These are phyloP conservation scores for Heliothis peltigera DNA, from an alignment of 2,888 invertebrate species.

Conservation along the genomic window DNA sequence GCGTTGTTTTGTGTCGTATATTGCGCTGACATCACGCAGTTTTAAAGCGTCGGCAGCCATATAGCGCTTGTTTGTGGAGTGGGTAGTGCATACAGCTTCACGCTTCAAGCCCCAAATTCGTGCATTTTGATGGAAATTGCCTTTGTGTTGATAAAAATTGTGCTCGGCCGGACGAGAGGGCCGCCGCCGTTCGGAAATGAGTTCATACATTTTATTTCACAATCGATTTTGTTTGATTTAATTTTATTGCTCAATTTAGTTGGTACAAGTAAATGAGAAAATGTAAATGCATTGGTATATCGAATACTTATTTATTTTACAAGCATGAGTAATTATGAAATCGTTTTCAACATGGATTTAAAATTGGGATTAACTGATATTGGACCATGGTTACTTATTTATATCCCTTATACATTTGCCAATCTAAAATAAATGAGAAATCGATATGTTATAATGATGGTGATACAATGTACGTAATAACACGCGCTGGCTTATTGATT, in stretches of 20 bases:
- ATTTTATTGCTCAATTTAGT: conserved; percentile 76
- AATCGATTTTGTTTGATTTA: conserved; percentile 82
- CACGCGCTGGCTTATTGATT: not conserved
- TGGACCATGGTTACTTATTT: conserved; percentile 6
- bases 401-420: not conserved
- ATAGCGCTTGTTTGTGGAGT: conserved; percentile 55
- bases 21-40: conserved; percentile 25
- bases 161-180: conserved; percentile 74
- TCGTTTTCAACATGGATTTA: conserved; percentile 28
- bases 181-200: conserved; percentile 77
- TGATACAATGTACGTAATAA: not conserved
- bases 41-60: conserved; percentile 44
- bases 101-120: conserved; percentile 75
- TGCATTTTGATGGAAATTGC: conserved; percentile 84
- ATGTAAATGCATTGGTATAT: conserved; percentile 57
- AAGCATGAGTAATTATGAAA: conserved; percentile 48
- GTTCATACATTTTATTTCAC: conserved; percentile 81
- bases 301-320: conserved; percentile 39
- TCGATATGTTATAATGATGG: conserved; percentile 1
- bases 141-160: conserved; percentile 84
- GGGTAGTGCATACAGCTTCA: conserved; percentile 64
- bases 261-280: conserved; percentile 64
- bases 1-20: conserved; percentile 13
- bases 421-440: conserved; percentile 15
- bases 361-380: conserved; percentile 27